Conservation (phyloP, 2,888 invertebrate genomes). For the Drosophila paracracens region DNA sequence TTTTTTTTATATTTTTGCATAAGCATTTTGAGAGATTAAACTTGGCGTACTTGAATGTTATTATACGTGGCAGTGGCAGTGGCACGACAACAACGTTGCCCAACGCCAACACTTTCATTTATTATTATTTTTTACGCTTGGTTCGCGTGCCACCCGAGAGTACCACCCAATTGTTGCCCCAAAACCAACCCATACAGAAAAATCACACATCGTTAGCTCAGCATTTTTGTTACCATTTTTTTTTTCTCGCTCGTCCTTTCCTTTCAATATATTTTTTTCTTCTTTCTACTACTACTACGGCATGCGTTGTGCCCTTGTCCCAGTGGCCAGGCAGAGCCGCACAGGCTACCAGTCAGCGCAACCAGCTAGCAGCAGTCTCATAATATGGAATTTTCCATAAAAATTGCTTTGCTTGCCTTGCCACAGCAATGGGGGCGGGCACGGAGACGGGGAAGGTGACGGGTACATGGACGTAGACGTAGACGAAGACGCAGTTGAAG, state of each 20-base stretch:
- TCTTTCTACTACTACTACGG: constrained; percentile 21
- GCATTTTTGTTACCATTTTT: constrained; percentile 57
- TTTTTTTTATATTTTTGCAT: constrained; percentile 70
- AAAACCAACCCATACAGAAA: constrained; percentile 73
- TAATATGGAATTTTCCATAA: constrained; percentile 81
- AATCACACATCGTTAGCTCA: constrained; percentile 79
- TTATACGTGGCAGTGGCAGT: constrained; percentile 66
- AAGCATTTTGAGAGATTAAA: constrained; percentile 80
- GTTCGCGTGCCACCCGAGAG: constrained; percentile 48
- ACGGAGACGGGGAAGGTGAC: background rate
- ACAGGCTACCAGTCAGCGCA: constrained; percentile 30
- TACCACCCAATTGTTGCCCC: constrained; percentile 70
- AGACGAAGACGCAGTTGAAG: constrained; percentile 37
- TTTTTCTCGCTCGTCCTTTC: constrained; percentile 9
- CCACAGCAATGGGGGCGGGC: background rate
- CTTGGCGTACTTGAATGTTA: constrained; percentile 80
- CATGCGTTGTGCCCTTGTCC: constrained; percentile 67
- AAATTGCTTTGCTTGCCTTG: constrained; percentile 77
- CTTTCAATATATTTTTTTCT: constrained; percentile 18
- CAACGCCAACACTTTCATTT: constrained; percentile 78
- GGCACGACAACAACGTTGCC: constrained; percentile 44
- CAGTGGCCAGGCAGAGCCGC: constrained; percentile 35
- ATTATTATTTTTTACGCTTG: constrained; percentile 78
- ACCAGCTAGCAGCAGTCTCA: constrained; percentile 58
- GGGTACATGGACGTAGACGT: constrained; percentile 5